Base-by-base conservation (phyloP, 2,113 vertebrate species). In the Pavo muticus region DNA sequence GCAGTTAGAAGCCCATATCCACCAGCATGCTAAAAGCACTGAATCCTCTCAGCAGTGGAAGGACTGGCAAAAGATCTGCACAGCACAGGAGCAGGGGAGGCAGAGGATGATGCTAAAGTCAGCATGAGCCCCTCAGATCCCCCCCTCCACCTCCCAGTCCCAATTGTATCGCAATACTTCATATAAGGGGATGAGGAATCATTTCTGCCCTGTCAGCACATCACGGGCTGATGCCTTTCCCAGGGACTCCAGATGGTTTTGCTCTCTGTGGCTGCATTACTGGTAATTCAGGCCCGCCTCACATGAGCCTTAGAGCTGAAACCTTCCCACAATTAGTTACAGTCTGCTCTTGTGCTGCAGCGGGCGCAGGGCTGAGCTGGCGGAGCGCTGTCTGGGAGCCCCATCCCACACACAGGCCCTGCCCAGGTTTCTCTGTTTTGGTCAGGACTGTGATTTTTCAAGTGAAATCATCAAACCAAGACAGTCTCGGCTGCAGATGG, bases 181-280 rank as follows among this genome's bases (percentile, higher is more conserved):
- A 37, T 21, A 24, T 14, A 75, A 91, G 65, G 90, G 69, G 76
- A 77, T 1, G 73, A 69, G 35, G 76, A 95, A 90, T 90, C 73
- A 75, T 82, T 95, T 91, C 88, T 96, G 90, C 90, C 88, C 90
- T 63, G 47, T 32, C 93, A 84, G 87, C 80, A 61, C 11, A 2
- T 61, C 10, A 37, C 0, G 1, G 47, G 79, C 61, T 32, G 35
- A 59, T 60, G 91, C 91, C 57, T 93, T 88, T 88, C 91, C 87
- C 90, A 94, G 82, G 45, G 80, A 50, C 79, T 93, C 88, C 95
- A 95, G 94, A 91, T 94, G 95, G 94, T 90, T 94, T 93, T 93
- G 91, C 90, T 90, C 91, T 80, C 54, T 90, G 94, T 86, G 52
- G 52, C 90, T 80, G 93, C 91, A 64, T 67, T 83, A 42, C 91